Percentiles rank a stretch among this genome's conserved stretches.
Evolutionary conservation across 2,888 invertebrate genomes (phyloP).

Genomic region (Barypeithes pellucidus): DNA sequence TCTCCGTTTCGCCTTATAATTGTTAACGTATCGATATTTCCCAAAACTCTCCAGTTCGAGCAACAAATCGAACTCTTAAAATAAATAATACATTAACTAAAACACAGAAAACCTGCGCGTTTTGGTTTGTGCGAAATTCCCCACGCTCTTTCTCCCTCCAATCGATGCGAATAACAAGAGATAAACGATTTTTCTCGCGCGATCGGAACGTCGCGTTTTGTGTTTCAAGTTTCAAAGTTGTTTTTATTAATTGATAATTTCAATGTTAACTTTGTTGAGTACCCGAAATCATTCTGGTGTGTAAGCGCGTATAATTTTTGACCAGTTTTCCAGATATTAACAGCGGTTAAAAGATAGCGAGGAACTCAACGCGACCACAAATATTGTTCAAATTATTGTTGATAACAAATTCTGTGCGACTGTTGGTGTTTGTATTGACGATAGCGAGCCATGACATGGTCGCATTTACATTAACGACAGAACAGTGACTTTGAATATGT

Average conservation of each 20-base stretch:
- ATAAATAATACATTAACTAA: slow-evolving; percentile 33
- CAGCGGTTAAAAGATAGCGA: background rate
- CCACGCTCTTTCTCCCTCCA: background rate
- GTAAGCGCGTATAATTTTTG: slow-evolving; percentile 3
- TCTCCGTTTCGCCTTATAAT: no score
- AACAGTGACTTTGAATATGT: background rate
- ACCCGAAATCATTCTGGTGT: slow-evolving; percentile 21
- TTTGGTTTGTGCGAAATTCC: slow-evolving; percentile 16
- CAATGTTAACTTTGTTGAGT: slow-evolving; percentile 35
- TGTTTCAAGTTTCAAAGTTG: slow-evolving; percentile 39
- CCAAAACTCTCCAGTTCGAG: background rate
- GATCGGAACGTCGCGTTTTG: slow-evolving; percentile 7
- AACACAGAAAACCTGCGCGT: slow-evolving; percentile 39
- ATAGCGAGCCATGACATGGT: background rate
- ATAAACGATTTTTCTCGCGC: background rate
- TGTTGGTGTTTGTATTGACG: background rate
- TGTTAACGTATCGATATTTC: background rate
- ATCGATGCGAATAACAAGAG: background rate
- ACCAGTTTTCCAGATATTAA: background rate
- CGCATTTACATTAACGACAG: no score
- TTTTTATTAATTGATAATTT: slow-evolving; percentile 46
- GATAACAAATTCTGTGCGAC: background rate
- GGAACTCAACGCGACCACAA: background rate
- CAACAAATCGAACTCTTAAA: slow-evolving; percentile 27
- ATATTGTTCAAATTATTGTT: background rate